These are phyloP conservation scores for Pelosia muscerda DNA, from an alignment of 2,888 invertebrate genomes.

Conservation along the genomic window DNA sequence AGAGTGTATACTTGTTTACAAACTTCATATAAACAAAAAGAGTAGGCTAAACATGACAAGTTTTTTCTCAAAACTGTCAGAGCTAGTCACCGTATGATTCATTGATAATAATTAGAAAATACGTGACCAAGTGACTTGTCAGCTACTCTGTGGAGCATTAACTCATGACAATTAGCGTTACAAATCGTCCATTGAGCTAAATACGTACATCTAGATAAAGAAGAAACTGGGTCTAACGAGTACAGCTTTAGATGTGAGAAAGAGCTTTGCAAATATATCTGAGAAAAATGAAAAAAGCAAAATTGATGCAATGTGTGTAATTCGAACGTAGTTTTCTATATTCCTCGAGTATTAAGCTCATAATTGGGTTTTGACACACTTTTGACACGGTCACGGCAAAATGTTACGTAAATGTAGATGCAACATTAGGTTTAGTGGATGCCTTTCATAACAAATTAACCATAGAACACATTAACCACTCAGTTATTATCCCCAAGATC, in stretches of 20 bases:
- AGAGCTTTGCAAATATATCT: background rate
- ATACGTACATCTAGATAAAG: conserved; percentile 20
- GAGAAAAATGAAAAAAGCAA: background rate
- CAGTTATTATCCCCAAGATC: conserved; percentile 33
- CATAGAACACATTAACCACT: background rate
- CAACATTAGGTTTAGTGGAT: background rate
- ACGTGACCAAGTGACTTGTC: conserved; percentile 33
- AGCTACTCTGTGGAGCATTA: conserved; percentile 34
- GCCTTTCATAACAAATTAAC: background rate
- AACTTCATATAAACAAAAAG: background rate
- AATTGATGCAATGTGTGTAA: background rate
- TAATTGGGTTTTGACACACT: no score
- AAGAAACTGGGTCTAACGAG: conserved; percentile 13
- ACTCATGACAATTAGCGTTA: conserved; percentile 52
- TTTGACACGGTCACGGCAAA: no score
- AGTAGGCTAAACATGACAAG: background rate
- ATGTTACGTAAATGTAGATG: no score
- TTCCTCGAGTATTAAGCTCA: no score
- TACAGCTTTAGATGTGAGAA: background rate
- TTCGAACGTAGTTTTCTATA: background rate
- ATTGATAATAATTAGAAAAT: conserved; percentile 22
- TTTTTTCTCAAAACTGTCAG: conserved; percentile 1
- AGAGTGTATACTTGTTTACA: background rate
- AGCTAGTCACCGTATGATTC: conserved; percentile 11
- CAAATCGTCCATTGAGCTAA: conserved; percentile 43